Percentiles rank a stretch among this genome's conserved stretches.
phyloP scores from a whole-genome alignment of 2,113 vertebrate genomes.

The Silurus meridionalis region DNA sequence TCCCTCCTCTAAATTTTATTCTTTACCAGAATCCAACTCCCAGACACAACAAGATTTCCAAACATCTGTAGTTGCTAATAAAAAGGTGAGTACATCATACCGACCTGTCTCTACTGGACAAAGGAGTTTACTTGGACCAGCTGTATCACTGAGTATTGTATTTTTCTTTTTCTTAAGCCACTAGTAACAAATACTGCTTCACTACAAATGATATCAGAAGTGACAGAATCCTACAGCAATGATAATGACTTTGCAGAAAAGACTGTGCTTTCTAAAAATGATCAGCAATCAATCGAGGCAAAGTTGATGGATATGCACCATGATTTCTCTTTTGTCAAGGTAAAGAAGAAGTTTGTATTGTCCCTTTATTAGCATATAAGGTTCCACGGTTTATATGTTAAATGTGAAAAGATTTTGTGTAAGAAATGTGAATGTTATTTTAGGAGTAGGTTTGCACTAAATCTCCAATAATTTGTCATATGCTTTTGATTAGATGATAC shows the following conservation, averaged over 20 bases:
- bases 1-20: background rate
- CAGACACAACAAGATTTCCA: background rate
- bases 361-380: background rate
- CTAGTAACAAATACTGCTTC: slow-evolving; percentile 1
- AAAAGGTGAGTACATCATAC: background rate
- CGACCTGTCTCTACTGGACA: background rate
- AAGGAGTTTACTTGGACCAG: background rate
- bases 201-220: background rate
- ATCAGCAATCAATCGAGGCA: background rate
- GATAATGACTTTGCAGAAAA: slow-evolving; percentile 29
- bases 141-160: background rate
- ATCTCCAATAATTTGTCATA: background rate
- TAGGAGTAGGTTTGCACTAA: background rate
- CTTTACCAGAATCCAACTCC: background rate
- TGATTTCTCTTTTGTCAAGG: slow-evolving; percentile 49
- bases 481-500: background rate
- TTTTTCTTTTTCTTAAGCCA: background rate
- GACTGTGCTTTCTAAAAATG: slow-evolving; percentile 34
- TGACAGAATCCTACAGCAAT: background rate
- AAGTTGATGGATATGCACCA: background rate
- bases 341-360: slow-evolving; percentile 15
- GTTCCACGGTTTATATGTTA: background rate
- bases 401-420: background rate
- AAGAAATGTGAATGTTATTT: background rate
- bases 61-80: background rate